Percentiles rank a stretch among this genome's conserved stretches.
These are phyloP conservation scores for Psilanteris sp. DNA, from an alignment of 1,140 invertebrate species.

Conservation along the genomic window DNA sequence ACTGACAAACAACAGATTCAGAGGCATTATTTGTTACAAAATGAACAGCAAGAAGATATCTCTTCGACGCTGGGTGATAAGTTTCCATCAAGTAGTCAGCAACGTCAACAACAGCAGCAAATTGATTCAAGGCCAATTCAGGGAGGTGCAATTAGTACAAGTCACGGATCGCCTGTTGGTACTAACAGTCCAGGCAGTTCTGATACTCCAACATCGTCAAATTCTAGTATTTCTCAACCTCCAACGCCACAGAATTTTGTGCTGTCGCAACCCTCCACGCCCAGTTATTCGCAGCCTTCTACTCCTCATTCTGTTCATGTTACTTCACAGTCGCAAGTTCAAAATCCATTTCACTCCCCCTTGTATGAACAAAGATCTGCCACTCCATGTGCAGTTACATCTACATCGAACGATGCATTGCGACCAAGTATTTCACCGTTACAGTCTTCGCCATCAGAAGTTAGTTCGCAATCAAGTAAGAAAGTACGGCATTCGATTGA, in stretches of 20 bases:
- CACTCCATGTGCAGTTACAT: constrained; percentile 67
- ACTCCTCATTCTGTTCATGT: constrained; percentile 69
- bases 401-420: constrained; percentile 50
- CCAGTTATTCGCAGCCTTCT: constrained; percentile 76
- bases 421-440: constrained; percentile 66
- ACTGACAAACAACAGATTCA: constrained; percentile 73
- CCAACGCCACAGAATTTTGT: constrained; percentile 75
- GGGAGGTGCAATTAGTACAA: constrained; percentile 87
- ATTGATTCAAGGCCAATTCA: constrained; percentile 85
- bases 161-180: constrained; percentile 85
- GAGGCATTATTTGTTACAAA: constrained; percentile 71
- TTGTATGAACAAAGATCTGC: constrained; percentile 69
- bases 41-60: constrained; percentile 83
- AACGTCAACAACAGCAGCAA: constrained; percentile 70
- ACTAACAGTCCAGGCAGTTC: constrained; percentile 77
- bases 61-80: constrained; percentile 85
- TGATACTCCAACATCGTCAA: constrained; percentile 72
- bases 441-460: constrained; percentile 63
- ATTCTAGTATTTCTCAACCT: constrained; percentile 72
- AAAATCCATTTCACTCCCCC: constrained; percentile 66
- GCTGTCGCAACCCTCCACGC: constrained; percentile 75
- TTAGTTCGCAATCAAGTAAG: constrained; percentile 43
- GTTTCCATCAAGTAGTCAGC: constrained; percentile 70
- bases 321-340: constrained; percentile 46
- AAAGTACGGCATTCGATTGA: constrained; percentile 68